A percentile compares a stretch with the other conserved stretches of the same genome.
Evolutionary conservation across 2,888 invertebrate species (phyloP).

Genomic region (Drosophila infuscata): DNA sequence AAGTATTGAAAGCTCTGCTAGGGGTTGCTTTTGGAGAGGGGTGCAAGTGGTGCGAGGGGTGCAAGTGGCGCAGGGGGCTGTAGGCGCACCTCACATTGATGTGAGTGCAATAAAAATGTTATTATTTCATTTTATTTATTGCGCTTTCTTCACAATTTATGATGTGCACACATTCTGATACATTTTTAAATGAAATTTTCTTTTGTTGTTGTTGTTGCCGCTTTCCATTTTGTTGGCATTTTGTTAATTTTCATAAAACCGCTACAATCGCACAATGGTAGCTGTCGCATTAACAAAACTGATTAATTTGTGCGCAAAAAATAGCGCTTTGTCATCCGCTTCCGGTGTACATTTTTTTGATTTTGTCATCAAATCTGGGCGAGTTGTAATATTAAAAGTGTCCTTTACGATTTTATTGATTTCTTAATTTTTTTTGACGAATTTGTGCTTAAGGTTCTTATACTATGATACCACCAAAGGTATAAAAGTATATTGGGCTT

Average conservation of each 20-base stretch:
- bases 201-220: background rate
- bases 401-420: background rate
- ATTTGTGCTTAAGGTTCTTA: background rate
- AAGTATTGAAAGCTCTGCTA: slow-evolving; percentile 68
- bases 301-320: slow-evolving; percentile 62
- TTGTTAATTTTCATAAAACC: slow-evolving; percentile 69
- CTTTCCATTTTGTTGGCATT: slow-evolving; percentile 28
- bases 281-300: slow-evolving; percentile 51
- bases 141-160: slow-evolving; percentile 81
- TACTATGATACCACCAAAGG: too few relatives aligned
- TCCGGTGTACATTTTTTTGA: slow-evolving; percentile 7
- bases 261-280: slow-evolving; percentile 36
- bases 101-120: slow-evolving; percentile 77
- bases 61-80: background rate
- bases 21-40: background rate
- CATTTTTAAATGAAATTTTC: slow-evolving; percentile 66
- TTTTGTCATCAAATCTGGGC: background rate
- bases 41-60: background rate
- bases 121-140: slow-evolving; percentile 83
- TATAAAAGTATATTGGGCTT: too few relatives aligned
- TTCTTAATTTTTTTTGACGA: background rate
- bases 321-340: slow-evolving; percentile 43
- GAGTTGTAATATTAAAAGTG: background rate
- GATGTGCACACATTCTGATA: slow-evolving; percentile 76
- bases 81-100: slow-evolving; percentile 46